phyloP scores from a whole-genome alignment of 2,113 vertebrate genomes.

The Fregata magnificens region DNA sequence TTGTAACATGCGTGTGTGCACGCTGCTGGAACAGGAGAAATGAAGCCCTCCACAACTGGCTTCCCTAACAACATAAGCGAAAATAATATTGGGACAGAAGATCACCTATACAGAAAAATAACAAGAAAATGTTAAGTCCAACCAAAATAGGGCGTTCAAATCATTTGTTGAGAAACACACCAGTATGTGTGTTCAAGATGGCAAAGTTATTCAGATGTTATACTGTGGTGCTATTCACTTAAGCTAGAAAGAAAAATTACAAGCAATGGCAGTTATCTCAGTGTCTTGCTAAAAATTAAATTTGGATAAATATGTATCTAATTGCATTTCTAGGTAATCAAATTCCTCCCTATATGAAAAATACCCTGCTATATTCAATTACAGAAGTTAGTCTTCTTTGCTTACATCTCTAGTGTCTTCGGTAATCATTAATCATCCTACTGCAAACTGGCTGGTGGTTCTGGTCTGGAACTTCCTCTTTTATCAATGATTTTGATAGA shows the following conservation, averaged over 20 bases:
- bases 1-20: fast-evolving
- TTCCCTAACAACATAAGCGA: neutral
- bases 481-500: neutral
- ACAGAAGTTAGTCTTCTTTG: neutral
- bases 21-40: neutral
- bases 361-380: neutral
- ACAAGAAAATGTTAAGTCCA: neutral
- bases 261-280: neutral
- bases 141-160: neutral
- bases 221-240: neutral
- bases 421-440: neutral
- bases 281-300: neutral
- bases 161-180: neutral
- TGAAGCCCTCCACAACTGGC: neutral
- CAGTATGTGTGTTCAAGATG: neutral
- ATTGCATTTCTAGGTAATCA: neutral
- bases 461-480: neutral
- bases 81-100: neutral
- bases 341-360: neutral
- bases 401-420: neutral
- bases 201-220: neutral
- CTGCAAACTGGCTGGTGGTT: neutral
- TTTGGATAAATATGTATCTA: neutral
- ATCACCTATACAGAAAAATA: neutral
- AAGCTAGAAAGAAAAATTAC: neutral